Evolutionary conservation across 2,888 invertebrate genomes (phyloP), one percentile per base, ranked within the genome.

Genomic region (Papilio elwesi): DNA sequence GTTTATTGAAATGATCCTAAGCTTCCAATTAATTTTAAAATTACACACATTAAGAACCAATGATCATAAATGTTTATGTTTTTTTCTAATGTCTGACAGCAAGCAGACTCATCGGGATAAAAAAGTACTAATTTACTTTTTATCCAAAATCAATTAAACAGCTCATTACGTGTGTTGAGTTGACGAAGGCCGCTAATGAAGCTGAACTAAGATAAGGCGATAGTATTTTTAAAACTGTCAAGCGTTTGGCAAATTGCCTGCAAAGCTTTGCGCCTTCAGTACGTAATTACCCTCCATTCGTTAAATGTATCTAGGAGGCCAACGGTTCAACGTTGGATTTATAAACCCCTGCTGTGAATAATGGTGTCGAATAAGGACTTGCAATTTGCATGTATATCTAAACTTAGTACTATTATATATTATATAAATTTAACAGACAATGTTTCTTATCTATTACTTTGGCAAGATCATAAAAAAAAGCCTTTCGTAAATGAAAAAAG

Each of bases 231-330:
- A 53, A 68, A 55, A 68, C 55, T 47, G n/a, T 68, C 38, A 43
- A 47, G 12, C 26, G 47, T 12, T 55, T 68, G 68, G 68, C 68
- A 55, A 68, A 55, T 36, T 57, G 68, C 68, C 68, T 7, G 55
- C 55, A 13, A 15, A 68, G 55, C 67, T 26, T 13, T 55, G 15
- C 68, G 12, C 43, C 57, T 47, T n/a, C 8, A n/a, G 12, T 59
- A 59, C 59, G 13, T 57, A 57, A 68, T 68, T 55, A 68, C 57
- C n/a, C 68, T 36, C 68, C 16, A 57, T 68, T 57, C 48, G 68
- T 55, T 57, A 57, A 68, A 68, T 68, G 13, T 26, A 55, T 64
- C 49, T 43, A 48, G 26, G 6, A 68, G 48, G 48, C 55, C 13
- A 68, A 55, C 67, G 48, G 48, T 57, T 68, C 6, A 57, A 57